These are phyloP conservation scores for Ceyx cyanopectus DNA, from an alignment of 2,113 vertebrate genomes.

Conservation along the genomic window DNA sequence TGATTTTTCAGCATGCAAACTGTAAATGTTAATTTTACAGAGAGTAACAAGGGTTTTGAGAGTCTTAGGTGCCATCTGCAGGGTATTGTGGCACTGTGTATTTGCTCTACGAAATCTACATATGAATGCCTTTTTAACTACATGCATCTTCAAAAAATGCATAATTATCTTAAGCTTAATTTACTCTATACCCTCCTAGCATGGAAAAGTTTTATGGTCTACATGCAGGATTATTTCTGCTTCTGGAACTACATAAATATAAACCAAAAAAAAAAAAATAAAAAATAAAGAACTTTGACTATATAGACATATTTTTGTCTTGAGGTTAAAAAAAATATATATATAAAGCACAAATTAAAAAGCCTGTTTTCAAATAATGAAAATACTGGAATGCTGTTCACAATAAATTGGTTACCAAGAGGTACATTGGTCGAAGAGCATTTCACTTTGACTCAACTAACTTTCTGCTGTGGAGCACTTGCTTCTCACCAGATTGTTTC, in stretches of 20 bases:
- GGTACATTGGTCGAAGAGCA: background rate
- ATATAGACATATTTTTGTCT: background rate
- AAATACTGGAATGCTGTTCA: background rate
- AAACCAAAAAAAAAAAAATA: background rate
- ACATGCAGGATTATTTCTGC: background rate
- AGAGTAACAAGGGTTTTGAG: background rate
- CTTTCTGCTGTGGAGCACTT: background rate
- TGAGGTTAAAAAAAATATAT: background rate
- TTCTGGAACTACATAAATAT: background rate
- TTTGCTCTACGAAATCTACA: background rate
- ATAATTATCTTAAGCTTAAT: background rate
- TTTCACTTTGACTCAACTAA: background rate
- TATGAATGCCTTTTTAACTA: background rate
- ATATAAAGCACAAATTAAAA: background rate
- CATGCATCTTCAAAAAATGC: background rate
- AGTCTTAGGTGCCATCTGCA: background rate
- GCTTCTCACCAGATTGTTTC: background rate
- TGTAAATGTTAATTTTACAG: background rate
- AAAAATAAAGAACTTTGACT: background rate
- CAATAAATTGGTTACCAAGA: background rate
- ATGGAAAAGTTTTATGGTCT: background rate
- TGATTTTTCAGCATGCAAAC: background rate
- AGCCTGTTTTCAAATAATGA: background rate
- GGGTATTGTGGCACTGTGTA: background rate
- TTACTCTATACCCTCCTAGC: background rate